These are phyloP conservation scores for Oncorhynchus keta DNA, from an alignment of 2,113 vertebrate genomes.

Conservation along the genomic window DNA sequence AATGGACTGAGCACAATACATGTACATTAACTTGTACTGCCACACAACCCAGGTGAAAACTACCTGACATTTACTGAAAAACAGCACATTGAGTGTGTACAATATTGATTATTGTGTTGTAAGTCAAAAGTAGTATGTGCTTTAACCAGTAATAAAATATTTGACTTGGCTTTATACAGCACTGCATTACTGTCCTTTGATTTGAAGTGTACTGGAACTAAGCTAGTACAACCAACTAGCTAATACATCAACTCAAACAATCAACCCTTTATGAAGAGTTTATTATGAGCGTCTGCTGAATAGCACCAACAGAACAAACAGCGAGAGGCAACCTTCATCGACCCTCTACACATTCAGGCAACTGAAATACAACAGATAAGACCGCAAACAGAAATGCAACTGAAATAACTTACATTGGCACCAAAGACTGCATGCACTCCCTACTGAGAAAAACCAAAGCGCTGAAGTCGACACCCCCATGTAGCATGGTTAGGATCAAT, in stretches of 20 bases:
- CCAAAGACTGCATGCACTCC: slow-evolving; percentile 60
- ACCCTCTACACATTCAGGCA: slow-evolving; percentile 32
- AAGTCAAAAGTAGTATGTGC: no score
- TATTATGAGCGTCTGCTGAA: slow-evolving; percentile 66
- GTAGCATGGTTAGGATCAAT: no score
- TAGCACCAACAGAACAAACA: slow-evolving; percentile 50
- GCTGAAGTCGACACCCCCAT: slow-evolving; percentile 37
- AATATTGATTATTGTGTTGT: no score
- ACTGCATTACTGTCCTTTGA: not conserved
- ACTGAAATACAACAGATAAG: slow-evolving; percentile 37
- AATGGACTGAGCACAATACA: not conserved
- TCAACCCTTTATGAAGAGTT: slow-evolving; percentile 43
- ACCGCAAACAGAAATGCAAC: slow-evolving; percentile 21
- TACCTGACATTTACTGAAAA: not conserved
- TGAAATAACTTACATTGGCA: slow-evolving; percentile 34
- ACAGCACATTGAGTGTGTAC: not conserved
- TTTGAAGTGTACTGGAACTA: slow-evolving; percentile 5
- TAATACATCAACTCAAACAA: not conserved
- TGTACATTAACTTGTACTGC: no score
- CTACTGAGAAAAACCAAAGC: slow-evolving; percentile 48
- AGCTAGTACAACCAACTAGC: not conserved
- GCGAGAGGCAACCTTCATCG: slow-evolving; percentile 49
- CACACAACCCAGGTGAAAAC: not conserved
- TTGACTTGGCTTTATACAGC: not conserved
- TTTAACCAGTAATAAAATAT: not conserved